A percentile compares a stretch with the other conserved stretches of the same genome.
Evolutionary conservation across 2,113 vertebrate genomes (phyloP).

Genomic region (Sebastes fasciatus): DNA sequence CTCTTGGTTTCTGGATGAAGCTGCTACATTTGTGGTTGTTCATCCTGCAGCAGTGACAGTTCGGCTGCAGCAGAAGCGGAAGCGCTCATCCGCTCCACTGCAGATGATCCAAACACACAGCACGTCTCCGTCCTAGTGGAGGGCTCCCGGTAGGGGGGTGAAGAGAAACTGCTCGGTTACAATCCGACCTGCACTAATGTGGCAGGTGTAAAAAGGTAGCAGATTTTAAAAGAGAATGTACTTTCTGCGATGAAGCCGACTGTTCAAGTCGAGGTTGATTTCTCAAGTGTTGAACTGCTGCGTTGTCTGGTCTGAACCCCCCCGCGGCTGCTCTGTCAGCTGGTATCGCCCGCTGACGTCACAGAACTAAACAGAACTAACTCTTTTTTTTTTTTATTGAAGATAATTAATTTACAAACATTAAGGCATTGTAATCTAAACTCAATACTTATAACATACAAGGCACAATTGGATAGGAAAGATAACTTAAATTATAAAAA

Average conservation of each 20-base stretch:
- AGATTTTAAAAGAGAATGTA: accelerated
- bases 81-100: conserved; percentile 43
- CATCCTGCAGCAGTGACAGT: conserved; percentile 78
- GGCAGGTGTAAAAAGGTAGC: accelerated
- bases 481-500: no score
- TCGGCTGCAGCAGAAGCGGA: conserved; percentile 63
- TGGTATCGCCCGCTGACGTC: conserved; percentile 73
- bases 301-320: background rate
- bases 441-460: no score
- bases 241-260: accelerated
- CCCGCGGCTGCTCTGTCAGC: background rate
- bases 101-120: background rate
- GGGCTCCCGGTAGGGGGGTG: background rate
- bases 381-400: no score
- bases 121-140: background rate
- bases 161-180: accelerated
- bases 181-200: background rate
- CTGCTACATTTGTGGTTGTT: conserved; percentile 71
- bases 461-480: no score
- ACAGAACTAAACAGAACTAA: background rate
- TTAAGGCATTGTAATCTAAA: no score
- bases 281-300: background rate
- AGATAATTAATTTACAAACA: no score
- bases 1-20: conserved; percentile 58
- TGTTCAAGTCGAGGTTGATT: background rate